A percentile compares a stretch with the other conserved stretches of the same genome.
Evolutionary conservation across 2,113 vertebrate species (phyloP).

Genomic region (Stigmatopora argus): DNA sequence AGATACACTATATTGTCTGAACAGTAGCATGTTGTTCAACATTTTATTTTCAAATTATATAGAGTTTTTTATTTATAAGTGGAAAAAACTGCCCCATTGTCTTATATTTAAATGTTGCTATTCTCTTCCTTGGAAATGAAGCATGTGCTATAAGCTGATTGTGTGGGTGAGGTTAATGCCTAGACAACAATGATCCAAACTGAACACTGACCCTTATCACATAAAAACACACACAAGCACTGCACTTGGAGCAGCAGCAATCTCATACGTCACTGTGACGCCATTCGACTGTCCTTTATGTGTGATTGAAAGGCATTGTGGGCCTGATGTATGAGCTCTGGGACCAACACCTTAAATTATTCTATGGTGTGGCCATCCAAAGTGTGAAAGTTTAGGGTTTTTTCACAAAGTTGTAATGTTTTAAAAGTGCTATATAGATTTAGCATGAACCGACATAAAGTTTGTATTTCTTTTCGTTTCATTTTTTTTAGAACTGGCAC

Average conservation of each 20-base stretch:
- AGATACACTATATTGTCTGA: background rate
- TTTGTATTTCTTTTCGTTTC: background rate
- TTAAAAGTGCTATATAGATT: background rate
- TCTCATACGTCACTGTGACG: constrained; percentile 46
- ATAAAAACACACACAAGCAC: constrained; percentile 42
- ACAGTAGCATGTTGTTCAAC: background rate
- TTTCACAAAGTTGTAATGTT: constrained; percentile 16
- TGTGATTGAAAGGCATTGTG: constrained; percentile 39
- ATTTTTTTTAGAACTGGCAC: background rate
- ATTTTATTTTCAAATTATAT: background rate
- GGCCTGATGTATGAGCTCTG: constrained; percentile 50
- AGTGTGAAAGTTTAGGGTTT: background rate
- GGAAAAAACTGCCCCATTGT: background rate
- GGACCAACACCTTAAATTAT: constrained; percentile 18
- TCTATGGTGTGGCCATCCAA: constrained; percentile 13
- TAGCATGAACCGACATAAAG: background rate
- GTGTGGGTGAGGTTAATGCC: constrained; percentile 21
- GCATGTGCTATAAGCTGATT: constrained; percentile 21
- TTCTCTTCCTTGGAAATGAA: constrained; percentile 33
- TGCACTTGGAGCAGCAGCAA: constrained; percentile 20
- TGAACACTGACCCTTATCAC: constrained; percentile 60
- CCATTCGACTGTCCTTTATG: constrained; percentile 20
- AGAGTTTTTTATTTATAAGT: background rate
- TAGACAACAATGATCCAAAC: constrained; percentile 41
- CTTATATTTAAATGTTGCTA: constrained; percentile 9